Percentiles rank a stretch among this genome's conserved stretches.
phyloP scores from a whole-genome alignment of 2,797 vertebrate species.

The Rhabdomys pumilio region DNA sequence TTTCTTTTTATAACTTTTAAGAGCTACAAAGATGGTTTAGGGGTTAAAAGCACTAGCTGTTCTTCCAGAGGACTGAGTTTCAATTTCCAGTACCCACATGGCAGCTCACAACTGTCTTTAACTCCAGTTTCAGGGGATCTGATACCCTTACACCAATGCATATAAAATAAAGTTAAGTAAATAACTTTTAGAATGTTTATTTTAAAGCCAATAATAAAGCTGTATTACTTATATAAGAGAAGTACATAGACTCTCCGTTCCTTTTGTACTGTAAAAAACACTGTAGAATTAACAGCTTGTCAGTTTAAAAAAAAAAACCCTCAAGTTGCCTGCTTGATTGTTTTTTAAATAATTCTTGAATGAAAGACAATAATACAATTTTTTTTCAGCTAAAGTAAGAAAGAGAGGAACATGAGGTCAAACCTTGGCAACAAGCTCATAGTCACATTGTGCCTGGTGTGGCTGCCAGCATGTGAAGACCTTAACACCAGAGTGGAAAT shows the following conservation, averaged over 20 bases:
- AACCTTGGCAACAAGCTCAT: not conserved
- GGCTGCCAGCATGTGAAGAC: not conserved
- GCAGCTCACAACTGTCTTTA: not conserved
- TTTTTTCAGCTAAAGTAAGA: not conserved
- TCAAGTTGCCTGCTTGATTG: not conserved
- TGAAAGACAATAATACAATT: not conserved
- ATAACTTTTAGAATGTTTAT: not conserved
- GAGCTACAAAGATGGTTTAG: not conserved
- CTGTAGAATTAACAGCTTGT: constrained; percentile 20
- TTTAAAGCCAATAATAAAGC: not conserved
- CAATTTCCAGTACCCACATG: not conserved
- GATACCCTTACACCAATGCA: not conserved
- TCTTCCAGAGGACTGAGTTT: not conserved
- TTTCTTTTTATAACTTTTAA: not conserved
- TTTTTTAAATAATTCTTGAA: not conserved
- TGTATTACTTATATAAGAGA: not conserved
- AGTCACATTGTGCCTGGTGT: too few species aligned
- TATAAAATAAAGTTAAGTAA: not conserved
- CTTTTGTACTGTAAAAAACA: not conserved
- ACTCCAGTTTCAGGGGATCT: not conserved
- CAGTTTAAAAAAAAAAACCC: not conserved
- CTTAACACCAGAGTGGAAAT: not conserved
- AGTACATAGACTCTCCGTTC: too few species aligned
- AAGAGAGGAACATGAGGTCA: not conserved
- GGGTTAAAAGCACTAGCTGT: not conserved